Evolutionary conservation across 1,140 invertebrate species (phyloP), one percentile per base, ranked within the genome.

Genomic region (Saccostrea echinata): DNA sequence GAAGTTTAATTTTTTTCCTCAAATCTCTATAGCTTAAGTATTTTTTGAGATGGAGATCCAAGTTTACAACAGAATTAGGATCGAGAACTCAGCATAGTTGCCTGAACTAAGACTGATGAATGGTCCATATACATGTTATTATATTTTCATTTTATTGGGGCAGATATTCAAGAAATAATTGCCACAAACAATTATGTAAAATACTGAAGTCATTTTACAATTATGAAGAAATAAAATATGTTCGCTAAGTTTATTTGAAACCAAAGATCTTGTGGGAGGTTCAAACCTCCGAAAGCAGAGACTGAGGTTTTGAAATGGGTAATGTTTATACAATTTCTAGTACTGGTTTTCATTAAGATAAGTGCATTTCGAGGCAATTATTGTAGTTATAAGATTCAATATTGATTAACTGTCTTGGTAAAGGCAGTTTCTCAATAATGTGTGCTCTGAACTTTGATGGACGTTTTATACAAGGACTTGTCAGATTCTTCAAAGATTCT

Each of bases 291-390:
- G 4, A 43, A 43, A 43, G 43, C 43, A 43, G 6, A 9, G 43
- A 43, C 43, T 61, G 55, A n/a, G n/a, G 21, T 61, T 6, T 61
- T 61, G 21, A 61, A 61, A n/a, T 61, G 68, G 11, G 16, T 76
- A 76, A 33, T 76, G 68, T 76, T 76, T 76, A 30, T 76, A 76
- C 68, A 76, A 76, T 76, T 43, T 76, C 68, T 76, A 27, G 24
- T 24, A 30, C 68, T 76, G 68, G 68, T 76, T 76, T 76, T 76
- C 68, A 76, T 76, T 76, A 76, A 76, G 68, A 76, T 76, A 76
- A 76, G 68, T 76, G 68, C 68, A 76, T 76, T 76, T 76, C 13
- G 68, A 30, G 68, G 68, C 68, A 76, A 76, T 76, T 76, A 76
- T 76, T 30, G 16, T 76, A 11, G 68, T 76, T 76, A 30, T 76